Evolutionary conservation across 2,888 invertebrate species (phyloP).

Genomic region (Drosophila antonietae): DNA sequence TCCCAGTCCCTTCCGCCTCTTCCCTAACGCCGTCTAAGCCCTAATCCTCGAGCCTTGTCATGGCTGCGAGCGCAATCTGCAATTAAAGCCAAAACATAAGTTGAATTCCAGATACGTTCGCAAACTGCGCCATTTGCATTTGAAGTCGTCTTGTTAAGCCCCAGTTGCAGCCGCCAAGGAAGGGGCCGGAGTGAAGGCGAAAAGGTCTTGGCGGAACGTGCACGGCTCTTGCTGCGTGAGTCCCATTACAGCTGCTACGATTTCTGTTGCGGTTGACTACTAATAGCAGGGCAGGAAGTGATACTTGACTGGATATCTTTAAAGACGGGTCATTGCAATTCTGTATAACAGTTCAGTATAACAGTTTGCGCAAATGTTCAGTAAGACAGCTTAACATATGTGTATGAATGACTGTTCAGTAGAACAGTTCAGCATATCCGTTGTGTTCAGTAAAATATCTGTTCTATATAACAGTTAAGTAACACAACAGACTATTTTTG

Average conservation of each 20-base stretch:
- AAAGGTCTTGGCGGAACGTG: not conserved
- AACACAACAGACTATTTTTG: too few species aligned
- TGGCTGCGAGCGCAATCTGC: conserved; percentile 36
- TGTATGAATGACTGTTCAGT: not conserved
- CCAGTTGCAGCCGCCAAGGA: conserved; percentile 15
- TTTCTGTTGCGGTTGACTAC: not conserved
- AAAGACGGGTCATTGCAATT: not conserved
- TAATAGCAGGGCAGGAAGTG: not conserved
- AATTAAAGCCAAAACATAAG: conserved; percentile 69
- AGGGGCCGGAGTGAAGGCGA: too few species aligned
- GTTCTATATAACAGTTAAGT: too few species aligned
- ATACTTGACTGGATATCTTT: not conserved
- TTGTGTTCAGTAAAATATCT: not conserved
- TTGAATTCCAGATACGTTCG: conserved; percentile 34
- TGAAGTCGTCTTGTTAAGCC: conserved; percentile 59
- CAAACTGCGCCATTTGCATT: conserved; percentile 51
- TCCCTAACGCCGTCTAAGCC: not conserved
- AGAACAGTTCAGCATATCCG: conserved; percentile 4
- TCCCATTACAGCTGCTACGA: conserved; percentile 15
- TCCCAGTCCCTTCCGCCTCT: not conserved
- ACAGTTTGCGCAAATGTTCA: not conserved
- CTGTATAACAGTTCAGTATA: not conserved
- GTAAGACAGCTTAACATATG: not conserved
- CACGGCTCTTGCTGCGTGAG: conserved; percentile 19
- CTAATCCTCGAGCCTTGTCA: not conserved